phyloP scores from a whole-genome alignment of 2,888 invertebrate species.

The Machimus atricapillus region DNA sequence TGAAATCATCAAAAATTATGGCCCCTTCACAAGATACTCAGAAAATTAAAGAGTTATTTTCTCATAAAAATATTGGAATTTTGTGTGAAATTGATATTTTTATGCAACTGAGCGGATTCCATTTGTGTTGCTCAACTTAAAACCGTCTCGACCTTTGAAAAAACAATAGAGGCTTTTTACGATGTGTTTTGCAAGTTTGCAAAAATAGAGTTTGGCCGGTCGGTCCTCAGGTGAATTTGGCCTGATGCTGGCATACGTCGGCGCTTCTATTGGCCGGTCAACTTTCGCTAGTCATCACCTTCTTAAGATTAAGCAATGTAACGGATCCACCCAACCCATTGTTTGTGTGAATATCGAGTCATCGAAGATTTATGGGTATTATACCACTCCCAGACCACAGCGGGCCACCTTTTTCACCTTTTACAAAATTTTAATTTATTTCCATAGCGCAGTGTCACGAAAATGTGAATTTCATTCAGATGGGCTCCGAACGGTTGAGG shows the following conservation, averaged over 20 bases:
- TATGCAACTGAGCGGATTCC: not conserved
- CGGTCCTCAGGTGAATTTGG: not conserved
- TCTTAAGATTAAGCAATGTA: not conserved
- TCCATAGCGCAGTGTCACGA: slow-evolving; percentile 10
- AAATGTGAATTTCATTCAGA: slow-evolving; percentile 21
- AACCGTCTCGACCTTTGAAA: not conserved
- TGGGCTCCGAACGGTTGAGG: not conserved
- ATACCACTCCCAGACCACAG: slow-evolving; percentile 4
- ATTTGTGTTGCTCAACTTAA: not conserved
- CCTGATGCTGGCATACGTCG: not conserved
- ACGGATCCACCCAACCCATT: slow-evolving; percentile 14
- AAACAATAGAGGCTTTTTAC: not conserved
- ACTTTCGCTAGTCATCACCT: slow-evolving; percentile 25
- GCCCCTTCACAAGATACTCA: not conserved
- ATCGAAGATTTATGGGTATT: not conserved
- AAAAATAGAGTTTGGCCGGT: not conserved
- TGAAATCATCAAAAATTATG: not conserved
- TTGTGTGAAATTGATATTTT: not conserved
- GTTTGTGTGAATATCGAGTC: slow-evolving; percentile 13
- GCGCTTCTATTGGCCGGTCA: not conserved
- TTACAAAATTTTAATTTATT: not conserved
- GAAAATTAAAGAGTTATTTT: not conserved
- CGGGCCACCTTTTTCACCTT: not conserved
- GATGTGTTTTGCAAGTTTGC: not conserved
- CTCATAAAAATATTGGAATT: not conserved